Percentiles rank a stretch among this genome's conserved stretches.
Conservation (phyloP, 2,113 vertebrate species). For the Tachycineta bicolor region DNA sequence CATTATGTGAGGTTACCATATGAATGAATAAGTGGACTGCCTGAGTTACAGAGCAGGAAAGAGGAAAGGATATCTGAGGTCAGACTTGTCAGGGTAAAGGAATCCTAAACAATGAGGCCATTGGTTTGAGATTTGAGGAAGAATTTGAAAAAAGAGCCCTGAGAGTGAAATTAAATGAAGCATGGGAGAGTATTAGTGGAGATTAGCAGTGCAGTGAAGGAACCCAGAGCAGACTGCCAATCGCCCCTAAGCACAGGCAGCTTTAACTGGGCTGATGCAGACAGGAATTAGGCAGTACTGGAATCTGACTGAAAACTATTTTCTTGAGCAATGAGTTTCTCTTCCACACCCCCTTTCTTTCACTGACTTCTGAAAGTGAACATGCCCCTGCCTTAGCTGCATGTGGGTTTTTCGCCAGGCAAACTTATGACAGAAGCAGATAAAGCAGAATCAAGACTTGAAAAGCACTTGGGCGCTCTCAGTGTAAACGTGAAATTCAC, state of each 20-base stretch:
- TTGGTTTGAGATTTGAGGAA: constrained; percentile 74
- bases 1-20: constrained; percentile 85
- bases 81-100: constrained; percentile 82
- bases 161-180: constrained; percentile 76
- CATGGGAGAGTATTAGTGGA: constrained; percentile 71
- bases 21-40: constrained; percentile 81
- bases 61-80: constrained; percentile 82
- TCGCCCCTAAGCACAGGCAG: constrained; percentile 48
- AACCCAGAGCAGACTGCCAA: constrained; percentile 64
- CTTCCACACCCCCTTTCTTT: not conserved
- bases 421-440: not conserved
- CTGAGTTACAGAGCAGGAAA: constrained; percentile 76
- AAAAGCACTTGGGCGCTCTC: not conserved
- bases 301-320: constrained; percentile 31
- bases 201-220: constrained; percentile 68
- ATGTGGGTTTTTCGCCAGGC: not conserved
- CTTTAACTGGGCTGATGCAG: constrained; percentile 53
- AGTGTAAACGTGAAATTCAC: not conserved
- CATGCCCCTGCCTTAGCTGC: not conserved
- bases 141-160: constrained; percentile 64
- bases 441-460: not conserved
- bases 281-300: constrained; percentile 16
- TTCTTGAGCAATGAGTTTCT: constrained; percentile 21
- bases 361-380: constrained; percentile 36
- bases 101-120: constrained; percentile 80